phyloP scores from a whole-genome alignment of 2,888 invertebrate species.

The Dorcus parallelipipedus region DNA sequence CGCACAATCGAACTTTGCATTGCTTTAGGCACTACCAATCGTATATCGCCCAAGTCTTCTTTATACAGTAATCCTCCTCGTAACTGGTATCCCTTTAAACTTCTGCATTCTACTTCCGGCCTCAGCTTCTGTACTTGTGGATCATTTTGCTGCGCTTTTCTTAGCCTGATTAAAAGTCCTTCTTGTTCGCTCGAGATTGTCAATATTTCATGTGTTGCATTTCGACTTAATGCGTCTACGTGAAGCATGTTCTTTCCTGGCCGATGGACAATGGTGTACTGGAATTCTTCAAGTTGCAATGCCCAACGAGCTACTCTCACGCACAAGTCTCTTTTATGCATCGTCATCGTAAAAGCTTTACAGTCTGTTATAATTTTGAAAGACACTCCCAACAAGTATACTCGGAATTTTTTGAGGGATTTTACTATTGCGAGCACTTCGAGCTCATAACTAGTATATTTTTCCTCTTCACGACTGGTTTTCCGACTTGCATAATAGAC shows the following conservation, averaged over 20 bases:
- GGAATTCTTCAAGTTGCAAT: constrained; percentile 32
- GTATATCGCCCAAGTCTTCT: no score
- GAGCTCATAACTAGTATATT: constrained; percentile 39
- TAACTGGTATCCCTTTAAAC: no score
- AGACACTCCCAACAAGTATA: constrained; percentile 32
- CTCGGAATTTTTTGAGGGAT: constrained; percentile 36
- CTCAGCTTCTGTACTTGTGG: no score
- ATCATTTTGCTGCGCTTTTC: no score
- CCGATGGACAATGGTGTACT: constrained; percentile 32
- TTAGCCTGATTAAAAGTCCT: no score
- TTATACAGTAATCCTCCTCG: no score
- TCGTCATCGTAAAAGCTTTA: constrained; percentile 33
- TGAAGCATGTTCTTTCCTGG: constrained; percentile 29
- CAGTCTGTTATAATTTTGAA: constrained; percentile 40
- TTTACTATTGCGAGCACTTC: constrained; percentile 39
- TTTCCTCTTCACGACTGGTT: constrained; percentile 32
- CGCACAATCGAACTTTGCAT: no score
- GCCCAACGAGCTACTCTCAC: constrained; percentile 36
- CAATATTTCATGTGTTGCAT: constrained; percentile 11
- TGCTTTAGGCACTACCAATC: no score
- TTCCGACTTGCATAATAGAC: constrained; percentile 36
- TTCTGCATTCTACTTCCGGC: no score
- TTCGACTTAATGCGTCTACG: constrained; percentile 31
- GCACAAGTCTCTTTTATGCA: constrained; percentile 26
- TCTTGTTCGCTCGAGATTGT: no score